Conservation (phyloP, 2,113 vertebrate genomes). For the Halichoeres trimaculatus region DNA sequence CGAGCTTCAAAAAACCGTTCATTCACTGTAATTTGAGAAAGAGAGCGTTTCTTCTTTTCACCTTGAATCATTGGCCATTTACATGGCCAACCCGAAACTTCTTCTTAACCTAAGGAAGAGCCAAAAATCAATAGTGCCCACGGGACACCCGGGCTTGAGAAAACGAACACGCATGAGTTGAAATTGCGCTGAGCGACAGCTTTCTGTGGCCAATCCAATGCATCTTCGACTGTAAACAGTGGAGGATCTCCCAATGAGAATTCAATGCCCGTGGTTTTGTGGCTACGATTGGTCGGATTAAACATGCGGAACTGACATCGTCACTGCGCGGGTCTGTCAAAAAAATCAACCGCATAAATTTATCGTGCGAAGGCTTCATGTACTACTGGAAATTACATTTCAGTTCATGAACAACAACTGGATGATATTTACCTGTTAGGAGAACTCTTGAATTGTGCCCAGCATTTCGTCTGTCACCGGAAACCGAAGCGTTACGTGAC, state of each 20-base stretch:
- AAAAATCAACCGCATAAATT: constrained; percentile 1
- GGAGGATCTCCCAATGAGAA: neutral
- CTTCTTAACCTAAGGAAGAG: no score
- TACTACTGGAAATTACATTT: neutral
- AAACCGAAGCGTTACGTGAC: constrained; percentile 49
- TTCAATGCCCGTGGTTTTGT: fast-evolving
- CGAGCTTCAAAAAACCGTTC: no score
- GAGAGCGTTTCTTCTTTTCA: neutral
- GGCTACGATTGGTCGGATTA: constrained; percentile 64
- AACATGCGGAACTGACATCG: constrained; percentile 43
- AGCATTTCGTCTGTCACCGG: neutral
- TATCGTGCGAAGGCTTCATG: neutral
- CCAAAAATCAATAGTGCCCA: neutral
- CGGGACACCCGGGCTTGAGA: neutral
- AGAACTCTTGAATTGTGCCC: neutral
- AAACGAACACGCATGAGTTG: neutral
- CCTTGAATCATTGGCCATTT: neutral
- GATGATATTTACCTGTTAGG: neutral
- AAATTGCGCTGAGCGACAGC: constrained; percentile 22
- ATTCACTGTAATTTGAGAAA: neutral
- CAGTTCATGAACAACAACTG: fast-evolving
- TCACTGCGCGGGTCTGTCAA: constrained; percentile 76
- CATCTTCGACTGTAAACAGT: constrained; percentile 8
- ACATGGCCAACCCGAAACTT: no score
- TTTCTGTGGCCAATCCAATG: constrained; percentile 38